These are phyloP conservation scores for Anhinga anhinga DNA, from an alignment of 2,113 vertebrate species.

Conservation along the genomic window DNA sequence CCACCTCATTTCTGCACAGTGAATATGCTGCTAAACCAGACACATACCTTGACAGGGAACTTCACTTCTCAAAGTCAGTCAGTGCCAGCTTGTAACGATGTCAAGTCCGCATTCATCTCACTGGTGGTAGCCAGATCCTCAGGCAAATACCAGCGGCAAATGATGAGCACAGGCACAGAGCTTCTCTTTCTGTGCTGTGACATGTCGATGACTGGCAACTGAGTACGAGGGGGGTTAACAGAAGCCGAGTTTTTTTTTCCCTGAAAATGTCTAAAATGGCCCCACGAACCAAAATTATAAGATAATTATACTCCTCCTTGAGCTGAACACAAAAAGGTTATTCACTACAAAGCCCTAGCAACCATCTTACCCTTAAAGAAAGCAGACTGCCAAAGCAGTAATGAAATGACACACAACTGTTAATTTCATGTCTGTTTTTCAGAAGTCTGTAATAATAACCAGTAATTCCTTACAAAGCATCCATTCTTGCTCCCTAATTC, in stretches of 20 bases:
- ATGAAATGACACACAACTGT: conserved; percentile 64
- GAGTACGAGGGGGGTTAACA: neutral
- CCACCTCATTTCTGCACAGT: neutral
- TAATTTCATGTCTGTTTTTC: conserved; percentile 72
- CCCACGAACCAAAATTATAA: conserved; percentile 51
- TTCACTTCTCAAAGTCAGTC: neutral
- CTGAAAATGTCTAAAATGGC: conserved; percentile 43
- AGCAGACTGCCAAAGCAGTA: conserved; percentile 63
- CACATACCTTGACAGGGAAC: neutral
- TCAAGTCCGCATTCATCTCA: neutral
- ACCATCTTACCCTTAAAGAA: conserved; percentile 48
- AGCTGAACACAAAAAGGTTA: conserved; percentile 66
- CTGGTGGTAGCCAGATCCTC: neutral
- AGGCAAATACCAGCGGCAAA: neutral
- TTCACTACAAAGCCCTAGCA: conserved; percentile 67
- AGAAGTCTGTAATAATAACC: conserved; percentile 68
- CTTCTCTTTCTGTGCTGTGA: neutral
- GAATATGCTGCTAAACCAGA: neutral
- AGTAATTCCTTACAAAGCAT: conserved; percentile 69
- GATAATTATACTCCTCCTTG: conserved; percentile 61
- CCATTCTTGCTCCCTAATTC: conserved; percentile 52
- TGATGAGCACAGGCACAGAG: neutral
- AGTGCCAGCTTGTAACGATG: neutral
- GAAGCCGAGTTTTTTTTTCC: neutral
- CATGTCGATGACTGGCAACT: neutral